A percentile compares a stretch with the other conserved stretches of the same genome.
These are phyloP conservation scores for Takifugu ocellatus DNA, from an alignment of 2,797 vertebrate species.

Conservation along the genomic window DNA sequence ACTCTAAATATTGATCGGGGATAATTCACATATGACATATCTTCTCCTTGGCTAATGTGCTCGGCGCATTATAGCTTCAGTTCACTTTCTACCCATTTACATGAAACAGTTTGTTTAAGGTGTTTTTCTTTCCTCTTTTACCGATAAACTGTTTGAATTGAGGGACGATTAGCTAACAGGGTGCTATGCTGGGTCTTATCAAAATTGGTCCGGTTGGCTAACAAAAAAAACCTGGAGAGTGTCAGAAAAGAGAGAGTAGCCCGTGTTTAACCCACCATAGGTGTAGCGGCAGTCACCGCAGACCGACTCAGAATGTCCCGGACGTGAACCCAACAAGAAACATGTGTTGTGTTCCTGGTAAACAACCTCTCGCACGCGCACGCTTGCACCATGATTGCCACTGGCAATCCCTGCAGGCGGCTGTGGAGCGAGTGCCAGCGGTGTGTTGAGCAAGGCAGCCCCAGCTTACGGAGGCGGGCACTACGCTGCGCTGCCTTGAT, in stretches of 20 bases:
- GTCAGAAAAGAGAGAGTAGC: background rate
- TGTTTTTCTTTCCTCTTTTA: background rate
- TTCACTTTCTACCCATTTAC: conserved; percentile 18
- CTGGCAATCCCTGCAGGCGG: conserved; percentile 63
- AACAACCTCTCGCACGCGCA: conserved; percentile 6
- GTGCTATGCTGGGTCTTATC: background rate
- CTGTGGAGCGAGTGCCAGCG: conserved; percentile 58
- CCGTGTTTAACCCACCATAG: conserved; percentile 12
- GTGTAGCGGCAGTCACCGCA: conserved; percentile 8
- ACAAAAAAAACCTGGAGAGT: no score
- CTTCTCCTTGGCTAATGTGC: conserved; percentile 38
- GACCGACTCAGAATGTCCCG: conserved; percentile 11
- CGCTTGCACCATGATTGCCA: conserved; percentile 44
- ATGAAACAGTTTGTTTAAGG: conserved; percentile 13
- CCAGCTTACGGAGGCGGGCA: conserved; percentile 45
- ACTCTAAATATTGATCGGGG: conserved; percentile 63
- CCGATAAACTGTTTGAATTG: conserved; percentile 9
- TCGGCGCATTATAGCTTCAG: conserved; percentile 41
- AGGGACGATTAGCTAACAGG: no score
- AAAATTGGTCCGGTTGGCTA: no score
- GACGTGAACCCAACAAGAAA: conserved; percentile 7
- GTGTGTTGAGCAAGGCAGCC: conserved; percentile 58
- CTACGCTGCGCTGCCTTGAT: conserved; percentile 57
- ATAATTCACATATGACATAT: conserved; percentile 62
- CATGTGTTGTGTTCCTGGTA: conserved; percentile 20